Evolutionary conservation across 2,113 vertebrate genomes (phyloP).

Genomic region (Capreolus pygargus): DNA sequence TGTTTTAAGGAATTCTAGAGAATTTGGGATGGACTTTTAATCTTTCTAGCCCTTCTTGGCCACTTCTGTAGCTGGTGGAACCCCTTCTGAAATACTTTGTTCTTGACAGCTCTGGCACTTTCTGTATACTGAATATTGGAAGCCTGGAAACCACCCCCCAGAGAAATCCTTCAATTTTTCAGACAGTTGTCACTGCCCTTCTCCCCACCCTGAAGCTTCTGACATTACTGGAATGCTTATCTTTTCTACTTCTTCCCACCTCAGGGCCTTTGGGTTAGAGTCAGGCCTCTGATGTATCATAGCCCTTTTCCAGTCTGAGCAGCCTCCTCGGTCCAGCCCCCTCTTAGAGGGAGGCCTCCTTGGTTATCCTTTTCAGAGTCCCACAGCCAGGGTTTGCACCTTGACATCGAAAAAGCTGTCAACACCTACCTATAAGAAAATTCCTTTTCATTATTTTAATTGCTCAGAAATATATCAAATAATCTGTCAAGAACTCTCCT

Average conservation of each 20-base stretch:
- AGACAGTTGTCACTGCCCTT: background rate
- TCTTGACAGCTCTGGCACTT: background rate
- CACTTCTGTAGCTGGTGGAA: background rate
- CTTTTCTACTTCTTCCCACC: background rate
- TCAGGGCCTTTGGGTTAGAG: background rate
- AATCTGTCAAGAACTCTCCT: background rate
- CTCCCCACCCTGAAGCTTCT: background rate
- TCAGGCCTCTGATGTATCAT: too few species aligned
- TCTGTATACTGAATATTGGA: background rate
- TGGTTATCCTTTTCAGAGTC: background rate
- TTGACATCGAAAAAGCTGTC: background rate
- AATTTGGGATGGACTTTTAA: background rate
- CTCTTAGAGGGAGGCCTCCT: background rate
- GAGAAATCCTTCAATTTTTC: background rate
- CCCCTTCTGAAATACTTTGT: background rate
- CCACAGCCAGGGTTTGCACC: background rate
- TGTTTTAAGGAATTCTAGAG: background rate
- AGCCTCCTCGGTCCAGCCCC: rapidly evolving
- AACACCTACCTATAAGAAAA: background rate
- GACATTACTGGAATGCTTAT: background rate
- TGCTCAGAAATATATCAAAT: background rate
- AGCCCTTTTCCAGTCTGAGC: background rate
- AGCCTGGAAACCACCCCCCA: background rate
- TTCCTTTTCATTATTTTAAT: background rate
- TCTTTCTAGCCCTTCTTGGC: background rate